Evolutionary conservation across 2,888 invertebrate species (phyloP), one percentile per base, ranked within the genome.

Genomic region (Litoditis marina): DNA sequence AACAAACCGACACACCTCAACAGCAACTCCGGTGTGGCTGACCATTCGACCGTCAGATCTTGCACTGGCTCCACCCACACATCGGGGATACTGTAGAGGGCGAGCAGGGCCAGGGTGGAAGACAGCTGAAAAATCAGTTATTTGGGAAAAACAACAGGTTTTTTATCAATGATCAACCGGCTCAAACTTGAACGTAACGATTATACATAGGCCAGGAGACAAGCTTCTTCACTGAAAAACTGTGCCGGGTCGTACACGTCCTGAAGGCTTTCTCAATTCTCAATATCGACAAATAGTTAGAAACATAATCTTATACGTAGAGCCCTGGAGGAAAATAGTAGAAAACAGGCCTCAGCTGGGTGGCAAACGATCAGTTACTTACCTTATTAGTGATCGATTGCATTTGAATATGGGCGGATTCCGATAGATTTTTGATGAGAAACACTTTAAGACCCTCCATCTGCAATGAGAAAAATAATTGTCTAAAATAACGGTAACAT

Each of bases 21-120:
- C 16, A 78, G 61, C 11, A 79, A 53, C 56, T 79, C 79, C 2
- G 73, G 71, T 19, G 66, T 62, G 3, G 56, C 54, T 2, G 76
- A 65, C 69, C 77, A 77, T 1, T 71, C 25, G 2, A 59, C n/a
- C 2, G 73, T 76, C 31, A 79, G 57, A 58, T 79, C 79, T 42
- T 65, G 63, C 27, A 79, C 71, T 0, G 78, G 75, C 19, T 68
- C 56, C 1, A 62, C 30, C 79, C 79, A 79, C 8, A 78, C 54
- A 60, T 78, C 78, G 1, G 75, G 75, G 4, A 75, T 65, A 19
- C 67, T 65, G 53, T 75, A 68, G 11, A 76, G 60, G 16, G 71
- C 55, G 51, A 76, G 63, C 3, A 76, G 58, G 8, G 72, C 76
- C 6, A 76, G 65, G 1, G 72, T 60, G 0, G 76, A 68, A 1